These are phyloP conservation scores for Pipistrellus nathusii DNA, from an alignment of 2,797 vertebrate species.

Conservation along the genomic window DNA sequence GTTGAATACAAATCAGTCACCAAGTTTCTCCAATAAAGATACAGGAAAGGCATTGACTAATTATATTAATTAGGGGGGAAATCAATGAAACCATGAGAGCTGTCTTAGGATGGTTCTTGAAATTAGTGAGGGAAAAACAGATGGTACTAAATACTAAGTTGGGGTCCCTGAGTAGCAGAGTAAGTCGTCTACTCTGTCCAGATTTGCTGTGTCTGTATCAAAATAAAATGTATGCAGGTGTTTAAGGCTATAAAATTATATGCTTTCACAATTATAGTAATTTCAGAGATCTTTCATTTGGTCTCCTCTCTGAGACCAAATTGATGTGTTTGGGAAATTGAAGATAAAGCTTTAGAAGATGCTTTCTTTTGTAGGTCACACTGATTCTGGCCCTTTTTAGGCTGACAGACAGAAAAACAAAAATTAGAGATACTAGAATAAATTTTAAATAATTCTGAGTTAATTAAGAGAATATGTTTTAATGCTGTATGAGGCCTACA, in stretches of 20 bases:
- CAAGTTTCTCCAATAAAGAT: conserved; percentile 62
- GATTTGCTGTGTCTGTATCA: neutral
- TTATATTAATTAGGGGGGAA: no score
- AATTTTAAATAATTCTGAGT: conserved; percentile 26
- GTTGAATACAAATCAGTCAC: conserved; percentile 21
- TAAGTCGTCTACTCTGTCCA: conserved; percentile 14
- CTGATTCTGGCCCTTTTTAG: neutral
- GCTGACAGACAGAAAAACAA: conserved; percentile 39
- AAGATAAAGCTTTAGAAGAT: conserved; percentile 38
- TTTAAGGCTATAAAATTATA: conserved; percentile 29
- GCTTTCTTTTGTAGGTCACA: neutral
- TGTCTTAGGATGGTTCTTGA: conserved; percentile 39
- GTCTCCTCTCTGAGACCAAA: neutral
- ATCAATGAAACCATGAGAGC: neutral
- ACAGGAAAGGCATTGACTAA: neutral
- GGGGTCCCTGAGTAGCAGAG: neutral
- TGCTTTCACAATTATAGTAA: conserved; percentile 24
- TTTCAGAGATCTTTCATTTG: conserved; percentile 44
- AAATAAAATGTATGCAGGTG: conserved; percentile 52
- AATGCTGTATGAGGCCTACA: neutral
- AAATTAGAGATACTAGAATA: conserved; percentile 44
- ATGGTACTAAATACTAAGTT: conserved; percentile 29
- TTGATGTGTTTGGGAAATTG: conserved; percentile 2
- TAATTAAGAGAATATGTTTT: conserved; percentile 52
- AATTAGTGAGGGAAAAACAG: conserved; percentile 50